A percentile compares a stretch with the other conserved stretches of the same genome.
Evolutionary conservation across 2,888 invertebrate genomes (phyloP).

Genomic region (Epinotia ramella): DNA sequence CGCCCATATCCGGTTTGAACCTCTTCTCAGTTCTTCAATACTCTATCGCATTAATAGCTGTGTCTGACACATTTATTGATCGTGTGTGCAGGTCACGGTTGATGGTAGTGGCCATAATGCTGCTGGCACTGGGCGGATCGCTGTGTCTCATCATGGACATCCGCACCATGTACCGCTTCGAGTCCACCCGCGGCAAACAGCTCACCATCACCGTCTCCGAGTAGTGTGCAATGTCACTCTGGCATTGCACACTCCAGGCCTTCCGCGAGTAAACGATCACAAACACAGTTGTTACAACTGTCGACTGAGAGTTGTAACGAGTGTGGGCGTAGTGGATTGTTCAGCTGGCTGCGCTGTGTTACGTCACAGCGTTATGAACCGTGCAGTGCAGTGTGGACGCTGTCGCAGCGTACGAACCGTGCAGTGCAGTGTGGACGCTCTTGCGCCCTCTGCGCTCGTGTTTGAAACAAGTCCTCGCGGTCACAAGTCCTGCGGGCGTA

Average conservation of each 20-base stretch:
- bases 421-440: neutral
- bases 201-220: slow-evolving; percentile 92
- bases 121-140: slow-evolving; percentile 91
- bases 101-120: slow-evolving; percentile 91
- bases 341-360: neutral
- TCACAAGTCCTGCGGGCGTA: neutral
- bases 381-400: slow-evolving; percentile 10
- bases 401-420: too few species aligned
- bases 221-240: slow-evolving; percentile 64
- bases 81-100: slow-evolving; percentile 88
- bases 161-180: slow-evolving; percentile 98
- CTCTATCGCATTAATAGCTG: neutral
- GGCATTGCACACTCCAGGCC: too few species aligned
- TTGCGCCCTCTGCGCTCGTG: neutral
- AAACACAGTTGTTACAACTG: neutral
- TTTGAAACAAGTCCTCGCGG: neutral
- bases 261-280: neutral
- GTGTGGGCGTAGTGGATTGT: neutral
- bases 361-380: neutral
- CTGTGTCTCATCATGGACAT: slow-evolving; percentile 96
- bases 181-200: slow-evolving; percentile 97
- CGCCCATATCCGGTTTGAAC: slow-evolving; percentile 91
- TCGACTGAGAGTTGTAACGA: neutral
- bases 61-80: neutral
- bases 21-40: neutral